Base-by-base conservation (phyloP, 2,888 invertebrate species). In the Protodeltote pygarga region DNA sequence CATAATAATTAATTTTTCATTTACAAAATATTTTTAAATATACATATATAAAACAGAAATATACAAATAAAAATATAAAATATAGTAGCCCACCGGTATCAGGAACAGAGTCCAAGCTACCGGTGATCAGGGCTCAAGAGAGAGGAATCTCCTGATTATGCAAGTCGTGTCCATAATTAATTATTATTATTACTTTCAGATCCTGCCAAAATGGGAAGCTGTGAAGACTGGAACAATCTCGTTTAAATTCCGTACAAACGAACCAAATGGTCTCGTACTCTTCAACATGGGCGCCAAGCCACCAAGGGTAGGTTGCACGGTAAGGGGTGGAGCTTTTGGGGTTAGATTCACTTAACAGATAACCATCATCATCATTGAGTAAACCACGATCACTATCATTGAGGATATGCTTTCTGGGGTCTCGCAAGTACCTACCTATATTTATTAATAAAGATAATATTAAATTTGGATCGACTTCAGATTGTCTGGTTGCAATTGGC, bases 171-270 rank as follows among this genome's bases (percentile, higher is more conserved):
- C 5, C 15, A n/a, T 4, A 13, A 5, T 42, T 14, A 28, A 40
- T 28, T 1, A 5, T 0, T 45, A 47, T 47, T 73, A 28, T 51
- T 15, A 77, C 77, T 89, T 87, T 62, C 94, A 97, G 96, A 94
- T 96, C 38, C 89, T 98, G 73, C 98, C 98, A 27, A 95, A 96
- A 41, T 98, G 98, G 98, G 97, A 97, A 81, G 96, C 97, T 1
- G 96, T 97, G 77, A 95, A 96, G 78, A 95, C 96, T 15, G 98
- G 98, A 51, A 96, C 96, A 16, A 96, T 98, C 77, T 96, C 97
- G 27, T 97, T 98, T 90, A 98, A 98, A 92, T 97, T 99, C 79
- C 95, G 98, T 54, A 99, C 99, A 29, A 97, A 97, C 82, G 98
- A 99, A 85, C 96, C 97, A 4, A 97, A 98, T 78, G 99, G 99